A percentile compares a stretch with the other conserved stretches of the same genome.
Conservation (phyloP, 1,140 invertebrate genomes). For the Acarapis woodi region DNA sequence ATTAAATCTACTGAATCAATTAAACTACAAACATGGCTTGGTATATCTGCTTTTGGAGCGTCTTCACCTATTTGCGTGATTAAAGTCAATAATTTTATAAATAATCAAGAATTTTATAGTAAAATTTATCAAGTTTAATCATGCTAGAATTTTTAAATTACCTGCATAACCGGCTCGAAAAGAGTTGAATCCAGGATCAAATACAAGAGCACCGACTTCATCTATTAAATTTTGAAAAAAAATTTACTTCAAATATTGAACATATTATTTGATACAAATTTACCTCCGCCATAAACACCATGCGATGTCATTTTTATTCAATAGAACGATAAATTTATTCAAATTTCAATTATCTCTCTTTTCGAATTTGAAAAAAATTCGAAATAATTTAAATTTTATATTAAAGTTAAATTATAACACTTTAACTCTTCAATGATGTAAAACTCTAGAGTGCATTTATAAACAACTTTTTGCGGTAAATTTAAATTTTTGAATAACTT, state of each 20-base stretch:
- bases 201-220: slow-evolving; percentile 88
- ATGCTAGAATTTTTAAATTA: neutral
- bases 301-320: too few species aligned
- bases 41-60: slow-evolving; percentile 56
- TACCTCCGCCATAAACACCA: slow-evolving; percentile 13
- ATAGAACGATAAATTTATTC: too few species aligned
- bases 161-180: slow-evolving; percentile 55
- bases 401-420: too few species aligned
- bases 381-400: too few species aligned
- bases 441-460: too few species aligned
- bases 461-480: too few species aligned
- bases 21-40: too few species aligned
- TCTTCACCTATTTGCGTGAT: slow-evolving; percentile 28
- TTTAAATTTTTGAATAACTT: too few species aligned
- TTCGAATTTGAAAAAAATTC: too few species aligned
- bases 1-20: too few species aligned
- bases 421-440: too few species aligned
- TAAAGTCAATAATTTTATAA: neutral
- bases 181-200: slow-evolving; percentile 74
- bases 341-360: too few species aligned
- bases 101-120: neutral
- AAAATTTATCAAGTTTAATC: neutral
- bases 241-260: neutral
- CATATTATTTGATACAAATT: neutral
- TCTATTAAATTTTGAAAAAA: slow-evolving; percentile 22